A percentile compares a stretch with the other conserved stretches of the same genome.
phyloP scores from a whole-genome alignment of 1,140 invertebrate species.

The Sinella curviseta region DNA sequence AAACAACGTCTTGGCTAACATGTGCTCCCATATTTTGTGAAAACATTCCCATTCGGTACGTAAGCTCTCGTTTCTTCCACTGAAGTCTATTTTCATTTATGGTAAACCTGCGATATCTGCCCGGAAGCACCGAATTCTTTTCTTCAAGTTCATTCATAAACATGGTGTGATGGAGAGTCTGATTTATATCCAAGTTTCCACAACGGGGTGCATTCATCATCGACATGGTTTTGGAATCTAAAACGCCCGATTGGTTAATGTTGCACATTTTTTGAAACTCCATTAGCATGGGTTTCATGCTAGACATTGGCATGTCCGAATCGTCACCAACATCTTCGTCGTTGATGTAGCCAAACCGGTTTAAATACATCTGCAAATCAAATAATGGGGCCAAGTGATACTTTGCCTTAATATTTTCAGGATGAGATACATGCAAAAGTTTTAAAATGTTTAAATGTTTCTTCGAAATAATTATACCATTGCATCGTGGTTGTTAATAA shows the following conservation, averaged over 20 bases:
- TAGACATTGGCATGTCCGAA: conserved; percentile 15
- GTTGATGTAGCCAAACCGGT: conserved; percentile 40
- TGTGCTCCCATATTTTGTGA: conserved; percentile 61
- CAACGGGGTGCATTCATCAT: conserved; percentile 81
- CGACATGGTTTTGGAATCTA: conserved; percentile 72
- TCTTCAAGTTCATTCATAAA: neutral
- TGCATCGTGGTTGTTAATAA: conserved; percentile 21
- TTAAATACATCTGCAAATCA: conserved; percentile 33
- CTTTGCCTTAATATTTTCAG: neutral
- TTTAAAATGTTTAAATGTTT: neutral
- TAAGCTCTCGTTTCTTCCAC: conserved; percentile 84
- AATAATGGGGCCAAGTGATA: neutral
- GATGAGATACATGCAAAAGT: neutral
- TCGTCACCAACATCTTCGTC: conserved; percentile 8
- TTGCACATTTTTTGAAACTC: conserved; percentile 38
- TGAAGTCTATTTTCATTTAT: conserved; percentile 56
- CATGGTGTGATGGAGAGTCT: neutral
- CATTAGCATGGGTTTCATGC: conserved; percentile 13
- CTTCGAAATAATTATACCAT: no score
- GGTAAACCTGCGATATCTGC: conserved; percentile 54
- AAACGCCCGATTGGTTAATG: conserved; percentile 51
- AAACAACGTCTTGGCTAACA: conserved; percentile 66
- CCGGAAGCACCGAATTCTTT: conserved; percentile 67
- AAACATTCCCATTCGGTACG: conserved; percentile 87
- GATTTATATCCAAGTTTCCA: conserved; percentile 72